Conservation (phyloP, 2,888 invertebrate species). For the Rhamphomyia laevipes region DNA sequence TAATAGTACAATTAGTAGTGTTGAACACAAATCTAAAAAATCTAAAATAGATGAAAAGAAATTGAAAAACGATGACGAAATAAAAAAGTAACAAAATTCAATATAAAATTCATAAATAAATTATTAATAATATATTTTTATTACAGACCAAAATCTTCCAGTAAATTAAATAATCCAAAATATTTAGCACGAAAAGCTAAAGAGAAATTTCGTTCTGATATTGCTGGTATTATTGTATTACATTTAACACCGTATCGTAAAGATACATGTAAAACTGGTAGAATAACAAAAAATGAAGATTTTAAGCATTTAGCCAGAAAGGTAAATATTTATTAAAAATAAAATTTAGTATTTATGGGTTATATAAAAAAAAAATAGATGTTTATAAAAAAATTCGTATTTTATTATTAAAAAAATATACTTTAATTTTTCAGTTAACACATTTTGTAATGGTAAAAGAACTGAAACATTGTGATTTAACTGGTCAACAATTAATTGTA, state of each 20-base stretch:
- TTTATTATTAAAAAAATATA: background rate
- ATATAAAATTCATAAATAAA: too few relatives aligned
- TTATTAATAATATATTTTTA: too few relatives aligned
- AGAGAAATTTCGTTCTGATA: conserved; percentile 69
- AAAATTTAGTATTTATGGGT: background rate
- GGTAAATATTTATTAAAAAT: conserved; percentile 41
- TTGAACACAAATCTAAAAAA: conserved; percentile 22
- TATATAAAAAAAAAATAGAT: background rate
- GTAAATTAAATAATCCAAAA: background rate
- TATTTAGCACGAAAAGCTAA: conserved; percentile 55
- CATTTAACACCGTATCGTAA: conserved; percentile 82
- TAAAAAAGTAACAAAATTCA: conserved; percentile 18
- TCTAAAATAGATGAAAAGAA: conserved; percentile 19
- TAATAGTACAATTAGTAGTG: conserved; percentile 15
- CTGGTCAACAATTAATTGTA: conserved; percentile 29
- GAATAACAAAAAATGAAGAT: conserved; percentile 81
- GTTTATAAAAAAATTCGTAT: background rate
- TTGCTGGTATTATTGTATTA: conserved; percentile 72
- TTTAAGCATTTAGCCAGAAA: conserved; percentile 91
- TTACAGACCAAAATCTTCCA: background rate
- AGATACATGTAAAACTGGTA: conserved; percentile 68
- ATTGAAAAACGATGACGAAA: conserved; percentile 14
- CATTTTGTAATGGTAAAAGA: conserved; percentile 94
- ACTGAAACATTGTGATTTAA: conserved; percentile 74
- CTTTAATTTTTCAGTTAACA: conserved; percentile 56